phyloP scores from a whole-genome alignment of 2,113 vertebrate species.

The Tragelaphus scriptus region DNA sequence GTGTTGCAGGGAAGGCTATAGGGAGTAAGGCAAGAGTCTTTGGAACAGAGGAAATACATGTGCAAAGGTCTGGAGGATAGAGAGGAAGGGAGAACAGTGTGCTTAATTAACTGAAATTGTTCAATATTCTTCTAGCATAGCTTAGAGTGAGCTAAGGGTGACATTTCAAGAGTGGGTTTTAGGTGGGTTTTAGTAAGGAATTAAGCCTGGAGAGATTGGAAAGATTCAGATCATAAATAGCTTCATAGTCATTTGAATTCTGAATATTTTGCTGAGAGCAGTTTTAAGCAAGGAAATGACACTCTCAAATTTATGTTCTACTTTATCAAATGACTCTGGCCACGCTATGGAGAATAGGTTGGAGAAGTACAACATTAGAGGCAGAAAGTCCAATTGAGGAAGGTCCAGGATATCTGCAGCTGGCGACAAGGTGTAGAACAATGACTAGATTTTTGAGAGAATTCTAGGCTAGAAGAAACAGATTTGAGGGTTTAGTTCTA shows the following conservation, averaged over 20 bases:
- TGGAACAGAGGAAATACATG: background rate
- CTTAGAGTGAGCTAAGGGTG: background rate
- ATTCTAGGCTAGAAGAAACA: background rate
- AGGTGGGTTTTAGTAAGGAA: background rate
- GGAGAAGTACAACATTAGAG: background rate
- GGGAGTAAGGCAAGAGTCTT: conserved; percentile 29
- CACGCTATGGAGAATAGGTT: background rate
- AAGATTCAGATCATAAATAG: background rate
- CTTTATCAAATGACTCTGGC: background rate
- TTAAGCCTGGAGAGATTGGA: background rate
- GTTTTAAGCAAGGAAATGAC: background rate
- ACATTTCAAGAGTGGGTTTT: background rate
- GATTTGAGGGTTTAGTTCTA: background rate
- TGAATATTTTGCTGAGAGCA: background rate
- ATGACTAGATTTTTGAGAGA: background rate
- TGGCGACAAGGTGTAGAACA: background rate
- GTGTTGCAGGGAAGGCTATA: background rate
- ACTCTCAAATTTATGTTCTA: background rate
- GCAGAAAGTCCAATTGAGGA: background rate
- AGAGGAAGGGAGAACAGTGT: background rate
- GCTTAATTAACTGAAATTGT: background rate
- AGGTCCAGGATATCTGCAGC: background rate
- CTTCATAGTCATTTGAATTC: background rate
- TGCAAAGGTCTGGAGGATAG: background rate
- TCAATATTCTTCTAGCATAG: background rate